These are phyloP conservation scores for Rhabditophanes sp. DNA, from an alignment of 2,888 invertebrate genomes.

Conservation along the genomic window DNA sequence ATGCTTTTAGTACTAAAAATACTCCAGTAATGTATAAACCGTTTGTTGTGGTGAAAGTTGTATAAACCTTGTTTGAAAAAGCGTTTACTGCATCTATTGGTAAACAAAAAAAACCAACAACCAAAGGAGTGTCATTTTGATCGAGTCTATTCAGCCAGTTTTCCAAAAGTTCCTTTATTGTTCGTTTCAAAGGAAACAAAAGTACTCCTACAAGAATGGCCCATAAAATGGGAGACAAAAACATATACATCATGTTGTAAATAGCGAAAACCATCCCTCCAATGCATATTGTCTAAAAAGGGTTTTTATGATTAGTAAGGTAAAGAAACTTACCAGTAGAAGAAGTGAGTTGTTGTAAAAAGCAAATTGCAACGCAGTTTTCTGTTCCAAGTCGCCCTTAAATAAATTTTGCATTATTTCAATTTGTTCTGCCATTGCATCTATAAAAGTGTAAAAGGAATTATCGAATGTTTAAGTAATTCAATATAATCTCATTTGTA, in stretches of 20 bases:
- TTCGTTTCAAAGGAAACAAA: constrained; percentile 47
- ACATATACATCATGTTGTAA: constrained; percentile 50
- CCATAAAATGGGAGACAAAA: constrained; percentile 76
- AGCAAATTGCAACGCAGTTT: constrained; percentile 30
- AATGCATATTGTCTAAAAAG: neutral
- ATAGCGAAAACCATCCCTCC: constrained; percentile 54
- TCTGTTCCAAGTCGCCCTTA: too few species aligned
- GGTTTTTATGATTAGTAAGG: constrained; percentile 4
- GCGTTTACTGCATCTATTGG: constrained; percentile 54
- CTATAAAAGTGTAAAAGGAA: too few species aligned
- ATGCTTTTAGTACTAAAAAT: too few species aligned
- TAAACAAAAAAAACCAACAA: constrained; percentile 46
- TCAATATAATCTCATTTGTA: too few species aligned
- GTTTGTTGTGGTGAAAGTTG: constrained; percentile 10
- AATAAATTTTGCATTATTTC: too few species aligned
- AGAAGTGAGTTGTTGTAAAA: constrained; percentile 36
- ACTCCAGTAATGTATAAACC: too few species aligned
- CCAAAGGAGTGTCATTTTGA: constrained; percentile 47
- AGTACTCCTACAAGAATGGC: constrained; percentile 90
- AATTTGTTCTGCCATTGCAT: too few species aligned
- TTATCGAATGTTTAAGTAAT: too few species aligned
- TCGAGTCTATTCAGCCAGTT: constrained; percentile 31
- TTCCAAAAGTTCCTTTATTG: constrained; percentile 9
- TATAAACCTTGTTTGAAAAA: constrained; percentile 19
- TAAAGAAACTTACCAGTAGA: constrained; percentile 19